Evolutionary conservation across 1,140 invertebrate species (phyloP), one percentile per base, ranked within the genome.

Genomic region (Cyrtorhinus lividipennis): DNA sequence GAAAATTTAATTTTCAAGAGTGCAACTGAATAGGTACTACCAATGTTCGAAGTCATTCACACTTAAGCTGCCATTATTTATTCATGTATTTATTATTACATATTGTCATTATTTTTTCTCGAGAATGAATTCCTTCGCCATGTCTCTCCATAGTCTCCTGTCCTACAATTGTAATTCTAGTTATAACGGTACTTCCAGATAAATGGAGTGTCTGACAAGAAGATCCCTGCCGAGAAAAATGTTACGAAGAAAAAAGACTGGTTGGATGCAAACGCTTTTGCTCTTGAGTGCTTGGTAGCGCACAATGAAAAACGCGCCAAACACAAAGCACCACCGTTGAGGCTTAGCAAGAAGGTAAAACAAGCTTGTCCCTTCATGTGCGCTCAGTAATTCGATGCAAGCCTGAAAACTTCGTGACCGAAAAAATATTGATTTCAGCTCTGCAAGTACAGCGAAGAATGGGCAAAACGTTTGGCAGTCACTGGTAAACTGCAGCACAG

Each of bases 381-480:
- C n/a, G n/a, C n/a, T n/a, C n/a, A n/a, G n/a, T n/a, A n/a, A n/a
- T n/a, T n/a, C 5, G 30, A 38, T 38, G 30, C 30, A 38, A n/a
- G n/a, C n/a, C n/a, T n/a, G n/a, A n/a, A n/a, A 8, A 38, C 15
- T 71, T 56, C 20, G 10, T 23, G 15, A 8, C 18, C 5, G 15
- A 23, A 57, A 57, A 24, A 23, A 2, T 57, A 24, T n/a, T 56
- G 18, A 56, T 23, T 57, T 22, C 67, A 82, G 76, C 68, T 88
- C 23, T 81, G 81, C 68, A 83, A 83, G 70, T 83, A 83, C 67
- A 80, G 87, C 68, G 83, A 91, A 74, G 85, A 88, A 71, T 92
- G 90, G 89, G 90, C 89, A 0, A 83, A 86, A 64, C 76, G 81
- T 60, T 70, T 93, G 23, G 84, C 83, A 1, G 76, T 78, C 26